Evolutionary conservation across 2,797 vertebrate genomes (phyloP).

Genomic region (Allobates femoralis): DNA sequence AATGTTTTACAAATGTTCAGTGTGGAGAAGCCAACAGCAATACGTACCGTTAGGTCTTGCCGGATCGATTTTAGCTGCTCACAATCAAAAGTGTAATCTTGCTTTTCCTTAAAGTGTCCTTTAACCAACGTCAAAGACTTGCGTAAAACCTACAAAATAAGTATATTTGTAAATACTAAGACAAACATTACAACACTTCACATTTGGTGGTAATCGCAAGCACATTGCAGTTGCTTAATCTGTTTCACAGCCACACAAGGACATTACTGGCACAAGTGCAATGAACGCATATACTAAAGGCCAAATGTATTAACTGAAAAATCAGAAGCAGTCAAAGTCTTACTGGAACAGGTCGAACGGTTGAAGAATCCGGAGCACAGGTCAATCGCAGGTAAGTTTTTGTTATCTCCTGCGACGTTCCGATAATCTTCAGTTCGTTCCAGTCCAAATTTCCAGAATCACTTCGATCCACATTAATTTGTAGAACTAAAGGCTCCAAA

Average conservation of each 20-base stretch:
- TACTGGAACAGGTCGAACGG: conserved; percentile 84
- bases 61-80: conserved; percentile 96
- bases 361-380: conserved; percentile 88
- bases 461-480: conserved; percentile 76
- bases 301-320: not conserved
- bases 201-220: too few relatives aligned
- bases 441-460: conserved; percentile 84
- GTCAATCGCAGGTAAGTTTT: conserved; percentile 92
- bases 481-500: conserved; percentile 87
- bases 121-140: conserved; percentile 87
- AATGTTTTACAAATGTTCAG: not conserved
- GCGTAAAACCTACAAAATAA: conserved; percentile 79
- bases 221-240: not conserved
- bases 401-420: conserved; percentile 89
- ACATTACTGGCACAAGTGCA: not conserved
- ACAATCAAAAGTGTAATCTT: conserved; percentile 90
- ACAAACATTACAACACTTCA: not conserved
- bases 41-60: conserved; percentile 89
- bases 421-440: conserved; percentile 92
- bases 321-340: conserved; percentile 38
- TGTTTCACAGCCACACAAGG: too few relatives aligned
- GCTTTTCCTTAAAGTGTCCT: conserved; percentile 87
- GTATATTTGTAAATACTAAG: not conserved
- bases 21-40: not conserved
- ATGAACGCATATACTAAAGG: not conserved